Conservation (phyloP, 2,113 vertebrate species). For the Riparia riparia region DNA sequence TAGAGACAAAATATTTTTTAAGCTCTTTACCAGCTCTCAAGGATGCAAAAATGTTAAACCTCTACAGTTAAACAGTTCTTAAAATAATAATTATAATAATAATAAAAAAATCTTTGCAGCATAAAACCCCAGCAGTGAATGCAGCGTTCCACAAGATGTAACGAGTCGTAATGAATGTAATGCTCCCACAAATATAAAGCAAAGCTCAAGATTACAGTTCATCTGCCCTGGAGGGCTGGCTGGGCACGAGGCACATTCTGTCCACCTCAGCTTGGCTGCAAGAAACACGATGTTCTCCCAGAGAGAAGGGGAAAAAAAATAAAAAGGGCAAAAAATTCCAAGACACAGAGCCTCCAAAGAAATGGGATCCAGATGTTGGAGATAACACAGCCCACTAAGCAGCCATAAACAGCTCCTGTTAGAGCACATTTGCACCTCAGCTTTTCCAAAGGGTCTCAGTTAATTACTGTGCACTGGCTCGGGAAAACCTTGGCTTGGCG, state of each 20-base stretch:
- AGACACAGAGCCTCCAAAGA: constrained; percentile 72
- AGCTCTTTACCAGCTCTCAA: neutral
- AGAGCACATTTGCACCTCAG: constrained; percentile 62
- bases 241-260: constrained; percentile 62
- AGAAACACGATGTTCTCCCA: constrained; percentile 64
- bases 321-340: constrained; percentile 69
- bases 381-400: constrained; percentile 68
- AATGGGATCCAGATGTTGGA: constrained; percentile 82
- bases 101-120: neutral
- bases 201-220: neutral
- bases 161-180: neutral
- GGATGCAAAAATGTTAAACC: neutral
- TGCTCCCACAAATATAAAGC: neutral
- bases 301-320: neutral
- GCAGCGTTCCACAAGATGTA: neutral
- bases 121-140: neutral
- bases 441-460: constrained; percentile 37
- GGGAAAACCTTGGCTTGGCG: neutral
- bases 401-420: constrained; percentile 74
- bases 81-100: neutral
- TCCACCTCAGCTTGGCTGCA: constrained; percentile 51
- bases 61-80: neutral
- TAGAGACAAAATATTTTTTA: neutral
- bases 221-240: constrained; percentile 33
- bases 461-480: constrained; percentile 37